A percentile compares a stretch with the other conserved stretches of the same genome.
Conservation (phyloP, 2,888 invertebrate genomes). For the Andrena fulva region DNA sequence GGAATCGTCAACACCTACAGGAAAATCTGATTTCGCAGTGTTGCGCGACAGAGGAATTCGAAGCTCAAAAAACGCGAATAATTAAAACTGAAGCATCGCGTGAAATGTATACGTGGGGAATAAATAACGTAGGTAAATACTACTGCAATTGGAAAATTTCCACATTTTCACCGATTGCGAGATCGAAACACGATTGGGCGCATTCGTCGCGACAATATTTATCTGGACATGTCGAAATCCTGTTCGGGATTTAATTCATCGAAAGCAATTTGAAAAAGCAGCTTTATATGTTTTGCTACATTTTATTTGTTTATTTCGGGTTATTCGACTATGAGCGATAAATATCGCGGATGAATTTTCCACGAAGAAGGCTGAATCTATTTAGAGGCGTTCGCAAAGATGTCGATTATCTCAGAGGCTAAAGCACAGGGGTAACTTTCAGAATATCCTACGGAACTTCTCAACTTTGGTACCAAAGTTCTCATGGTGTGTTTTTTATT, state of each 20-base stretch:
- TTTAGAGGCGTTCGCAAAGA: not conserved
- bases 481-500: not conserved
- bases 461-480: not conserved
- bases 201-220: constrained; percentile 3
- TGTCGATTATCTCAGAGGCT: not conserved
- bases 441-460: not conserved
- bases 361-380: no score
- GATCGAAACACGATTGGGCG: not conserved
- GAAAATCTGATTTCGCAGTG: not conserved
- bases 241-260: constrained; percentile 16
- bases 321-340: no score
- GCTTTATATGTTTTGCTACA: not conserved
- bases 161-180: not conserved
- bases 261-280: no score
- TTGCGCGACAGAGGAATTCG: not conserved
- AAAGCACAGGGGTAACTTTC: not conserved
- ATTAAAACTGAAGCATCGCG: constrained; percentile 12
- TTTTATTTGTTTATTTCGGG: not conserved
- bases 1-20: not conserved
- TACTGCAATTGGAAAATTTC: not conserved
- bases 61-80: not conserved
- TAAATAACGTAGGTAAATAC: not conserved
- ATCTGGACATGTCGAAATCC: constrained; percentile 1
- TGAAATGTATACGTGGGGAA: not conserved
- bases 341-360: no score